These are phyloP conservation scores for Fabriciana adippe DNA, from an alignment of 2,888 invertebrate species.

Conservation along the genomic window DNA sequence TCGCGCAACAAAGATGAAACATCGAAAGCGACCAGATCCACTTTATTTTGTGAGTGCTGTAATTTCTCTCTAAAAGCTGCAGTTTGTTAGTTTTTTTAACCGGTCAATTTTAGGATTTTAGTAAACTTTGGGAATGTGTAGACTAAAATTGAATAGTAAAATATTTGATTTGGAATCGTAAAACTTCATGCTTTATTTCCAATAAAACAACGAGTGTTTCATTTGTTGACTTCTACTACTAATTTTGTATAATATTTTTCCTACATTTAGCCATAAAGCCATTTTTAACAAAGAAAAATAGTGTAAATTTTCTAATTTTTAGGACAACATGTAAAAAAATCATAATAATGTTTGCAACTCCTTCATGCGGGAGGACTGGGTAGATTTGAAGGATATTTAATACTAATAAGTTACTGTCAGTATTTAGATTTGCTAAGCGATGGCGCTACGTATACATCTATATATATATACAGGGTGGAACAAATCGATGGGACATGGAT, in stretches of 20 bases:
- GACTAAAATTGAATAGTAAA: conserved; percentile 10
- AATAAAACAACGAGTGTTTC: neutral
- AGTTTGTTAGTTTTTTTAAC: conserved; percentile 53
- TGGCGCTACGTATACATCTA: too few species aligned
- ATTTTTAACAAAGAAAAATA: too few species aligned
- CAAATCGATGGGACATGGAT: too few species aligned
- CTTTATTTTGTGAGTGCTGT: conserved; percentile 51
- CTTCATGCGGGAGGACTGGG: too few species aligned
- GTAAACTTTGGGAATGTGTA: conserved; percentile 21
- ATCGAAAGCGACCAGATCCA: conserved; percentile 33
- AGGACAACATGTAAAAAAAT: too few species aligned
- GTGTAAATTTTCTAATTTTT: too few species aligned
- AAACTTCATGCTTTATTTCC: neutral
- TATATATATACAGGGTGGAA: too few species aligned
- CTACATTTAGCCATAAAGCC: too few species aligned
- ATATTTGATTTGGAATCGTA: conserved; percentile 13
- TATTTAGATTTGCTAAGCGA: neutral
- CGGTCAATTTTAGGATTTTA: conserved; percentile 26
- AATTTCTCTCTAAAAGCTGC: conserved; percentile 55
- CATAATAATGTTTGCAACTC: too few species aligned
- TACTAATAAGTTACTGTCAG: too few species aligned
- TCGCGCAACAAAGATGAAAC: conserved; percentile 36
- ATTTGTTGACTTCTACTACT: neutral
- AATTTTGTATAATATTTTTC: neutral
- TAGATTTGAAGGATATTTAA: neutral